Percentiles rank a stretch among this genome's conserved stretches.
These are phyloP conservation scores for Zosterops pallidus DNA, from an alignment of 2,113 vertebrate genomes.

Conservation along the genomic window DNA sequence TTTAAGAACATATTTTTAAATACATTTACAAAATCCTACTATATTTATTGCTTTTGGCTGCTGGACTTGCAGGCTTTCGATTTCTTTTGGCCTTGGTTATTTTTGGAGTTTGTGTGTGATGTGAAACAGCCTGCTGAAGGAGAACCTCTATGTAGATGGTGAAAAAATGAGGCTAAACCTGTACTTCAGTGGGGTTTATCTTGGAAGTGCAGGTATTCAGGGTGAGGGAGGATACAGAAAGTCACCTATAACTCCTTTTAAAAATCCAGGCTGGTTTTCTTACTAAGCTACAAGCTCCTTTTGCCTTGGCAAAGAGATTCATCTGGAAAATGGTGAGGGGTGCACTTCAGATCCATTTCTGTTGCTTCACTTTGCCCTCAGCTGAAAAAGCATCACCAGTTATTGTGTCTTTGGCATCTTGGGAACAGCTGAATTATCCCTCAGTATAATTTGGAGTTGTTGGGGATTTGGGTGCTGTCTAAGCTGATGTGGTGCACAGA, in stretches of 20 bases:
- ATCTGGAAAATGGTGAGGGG: not conserved
- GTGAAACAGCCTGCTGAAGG: not conserved
- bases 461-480: not conserved
- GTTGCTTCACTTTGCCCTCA: not conserved
- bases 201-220: not conserved
- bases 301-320: not conserved
- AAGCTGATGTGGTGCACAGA: not conserved
- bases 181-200: not conserved
- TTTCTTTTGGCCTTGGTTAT: not conserved
- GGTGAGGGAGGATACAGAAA: not conserved
- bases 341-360: not conserved
- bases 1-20: not conserved
- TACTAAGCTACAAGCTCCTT: not conserved
- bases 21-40: not conserved
- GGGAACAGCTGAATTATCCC: too few species aligned
- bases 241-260: accelerated
- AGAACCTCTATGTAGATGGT: not conserved
- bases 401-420: not conserved
- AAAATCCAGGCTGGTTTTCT: not conserved
- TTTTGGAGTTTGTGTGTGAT: not conserved
- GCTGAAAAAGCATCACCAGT: not conserved
- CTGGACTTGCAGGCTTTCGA: not conserved
- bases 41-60: not conserved
- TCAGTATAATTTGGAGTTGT: not conserved
- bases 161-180: not conserved